A percentile compares a stretch with the other conserved stretches of the same genome.
phyloP scores from a whole-genome alignment of 2,113 vertebrate genomes.

The Typhlomys cinereus region DNA sequence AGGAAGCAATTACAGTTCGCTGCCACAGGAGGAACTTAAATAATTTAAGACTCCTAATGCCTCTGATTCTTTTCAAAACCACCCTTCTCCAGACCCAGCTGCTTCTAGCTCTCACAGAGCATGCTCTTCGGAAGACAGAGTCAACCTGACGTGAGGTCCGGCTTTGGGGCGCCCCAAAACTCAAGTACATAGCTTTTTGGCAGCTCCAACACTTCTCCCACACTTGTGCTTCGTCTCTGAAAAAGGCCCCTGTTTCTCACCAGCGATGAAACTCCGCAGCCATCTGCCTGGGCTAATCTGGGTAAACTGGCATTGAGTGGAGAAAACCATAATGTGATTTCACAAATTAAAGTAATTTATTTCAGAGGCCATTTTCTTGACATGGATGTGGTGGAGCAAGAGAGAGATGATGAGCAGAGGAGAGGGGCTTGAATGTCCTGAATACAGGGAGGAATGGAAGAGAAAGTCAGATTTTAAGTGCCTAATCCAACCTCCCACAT shows the following conservation, averaged over 20 bases:
- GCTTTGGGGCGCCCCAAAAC: constrained; percentile 58
- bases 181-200: constrained; percentile 68
- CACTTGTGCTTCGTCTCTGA: constrained; percentile 61
- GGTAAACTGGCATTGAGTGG: constrained; percentile 61
- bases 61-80: constrained; percentile 78
- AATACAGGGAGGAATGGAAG: neutral
- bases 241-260: constrained; percentile 63
- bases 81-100: constrained; percentile 82
- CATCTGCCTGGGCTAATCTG: constrained; percentile 72
- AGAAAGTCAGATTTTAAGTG: constrained; percentile 17
- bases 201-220: constrained; percentile 51
- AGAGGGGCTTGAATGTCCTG: neutral
- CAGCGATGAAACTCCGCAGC: constrained; percentile 68
- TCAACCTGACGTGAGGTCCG: constrained; percentile 47
- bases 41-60: constrained; percentile 84
- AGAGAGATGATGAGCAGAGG: constrained; percentile 15
- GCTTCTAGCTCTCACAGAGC: constrained; percentile 72
- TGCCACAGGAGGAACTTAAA: constrained; percentile 85
- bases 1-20: constrained; percentile 83
- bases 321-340: constrained; percentile 67
- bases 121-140: constrained; percentile 63
- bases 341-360: constrained; percentile 73
- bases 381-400: constrained; percentile 44
- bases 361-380: constrained; percentile 69
- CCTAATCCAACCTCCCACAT: neutral